phyloP scores from a whole-genome alignment of 1,140 invertebrate species.

The Cheumatopsyche charites region DNA sequence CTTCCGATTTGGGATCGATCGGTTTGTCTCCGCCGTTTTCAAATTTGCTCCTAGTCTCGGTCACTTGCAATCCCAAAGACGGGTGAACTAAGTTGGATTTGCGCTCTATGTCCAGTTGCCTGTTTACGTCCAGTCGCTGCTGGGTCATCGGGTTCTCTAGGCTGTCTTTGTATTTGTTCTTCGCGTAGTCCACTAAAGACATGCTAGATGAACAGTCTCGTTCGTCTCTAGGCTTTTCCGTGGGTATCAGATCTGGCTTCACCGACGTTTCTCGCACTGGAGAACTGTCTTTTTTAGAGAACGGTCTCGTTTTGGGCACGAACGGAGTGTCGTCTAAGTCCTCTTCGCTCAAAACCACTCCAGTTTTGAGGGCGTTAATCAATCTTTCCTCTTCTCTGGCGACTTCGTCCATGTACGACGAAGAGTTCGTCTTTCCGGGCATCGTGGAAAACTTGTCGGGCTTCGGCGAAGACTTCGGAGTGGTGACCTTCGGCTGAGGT shows the following conservation, averaged over 20 bases:
- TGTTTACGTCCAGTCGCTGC: conserved; percentile 63
- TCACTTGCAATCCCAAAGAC: conserved; percentile 57
- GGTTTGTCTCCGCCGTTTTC: conserved; percentile 52
- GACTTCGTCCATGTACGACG: conserved; percentile 67
- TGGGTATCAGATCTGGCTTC: conserved; percentile 56
- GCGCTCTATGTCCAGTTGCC: conserved; percentile 57
- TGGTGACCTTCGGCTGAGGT: conserved; percentile 36
- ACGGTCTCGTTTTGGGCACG: conserved; percentile 23
- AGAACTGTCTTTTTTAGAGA: conserved; percentile 48
- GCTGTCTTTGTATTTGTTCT: conserved; percentile 68
- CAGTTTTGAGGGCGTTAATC: conserved; percentile 78
- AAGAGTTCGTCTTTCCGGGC: conserved; percentile 43
- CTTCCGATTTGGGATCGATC: neutral
- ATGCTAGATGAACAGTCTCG: conserved; percentile 52
- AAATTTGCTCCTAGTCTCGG: conserved; percentile 58
- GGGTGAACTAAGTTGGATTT: conserved; percentile 54
- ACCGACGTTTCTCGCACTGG: conserved; percentile 49
- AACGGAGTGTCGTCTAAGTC: conserved; percentile 39
- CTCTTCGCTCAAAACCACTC: conserved; percentile 70
- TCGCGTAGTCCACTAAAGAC: conserved; percentile 70
- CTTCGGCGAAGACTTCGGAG: conserved; percentile 14
- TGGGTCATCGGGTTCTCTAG: conserved; percentile 61
- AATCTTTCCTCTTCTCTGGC: conserved; percentile 79
- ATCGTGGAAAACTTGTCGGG: conserved; percentile 48
- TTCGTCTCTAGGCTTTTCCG: conserved; percentile 42